Evolutionary conservation across 2,888 invertebrate genomes (phyloP), one percentile per base, ranked within the genome.

Genomic region (Trachelus iudaicus): DNA sequence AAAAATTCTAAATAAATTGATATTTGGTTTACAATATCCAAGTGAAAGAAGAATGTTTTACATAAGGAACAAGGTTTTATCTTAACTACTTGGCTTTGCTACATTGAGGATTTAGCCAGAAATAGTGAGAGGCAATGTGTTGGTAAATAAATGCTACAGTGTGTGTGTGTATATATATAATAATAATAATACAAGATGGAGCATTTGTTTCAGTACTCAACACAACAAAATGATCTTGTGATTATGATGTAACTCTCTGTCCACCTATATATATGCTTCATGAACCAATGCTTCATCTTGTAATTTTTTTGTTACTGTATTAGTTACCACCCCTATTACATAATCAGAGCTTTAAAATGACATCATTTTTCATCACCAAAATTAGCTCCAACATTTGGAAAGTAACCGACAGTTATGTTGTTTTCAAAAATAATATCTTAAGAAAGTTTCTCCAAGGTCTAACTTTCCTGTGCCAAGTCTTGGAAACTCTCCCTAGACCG

Each of bases 121-220:
- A 79, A 76, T 79, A 79, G 69, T 74, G 76, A 69, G 76, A 56
- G 69, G 74, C 76, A 15, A n/a, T 31, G 4, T 77, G 76, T 76
- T 76, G 71, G 34, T 69, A 73, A 73, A 77, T 74, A 69, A 75
- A 75, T 37, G 30, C 30, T 23, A 75, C n/a, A 30, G 4, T 37
- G 12, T 37, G 11, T 31, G 30, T 37, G 56, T 31, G 23, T 31
- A 34, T 74, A 12, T 30, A 13, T n/a, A n/a, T n/a, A n/a, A n/a
- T 11, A 23, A 35, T 3, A 23, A 56, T 23, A 56, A 6, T 56
- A 23, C 23, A 56, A 23, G 2, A 23, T 23, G 0, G 56, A 23
- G 9, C 23, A 56, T 56, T 56, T 56, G 35, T 56, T 56, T 56
- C 23, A 56, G 9, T 23, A 23, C 9, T 56, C 23, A 9, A 56